A percentile compares a stretch with the other conserved stretches of the same genome.
Conservation (phyloP, 2,113 vertebrate species). For the Cavia porcellus region DNA sequence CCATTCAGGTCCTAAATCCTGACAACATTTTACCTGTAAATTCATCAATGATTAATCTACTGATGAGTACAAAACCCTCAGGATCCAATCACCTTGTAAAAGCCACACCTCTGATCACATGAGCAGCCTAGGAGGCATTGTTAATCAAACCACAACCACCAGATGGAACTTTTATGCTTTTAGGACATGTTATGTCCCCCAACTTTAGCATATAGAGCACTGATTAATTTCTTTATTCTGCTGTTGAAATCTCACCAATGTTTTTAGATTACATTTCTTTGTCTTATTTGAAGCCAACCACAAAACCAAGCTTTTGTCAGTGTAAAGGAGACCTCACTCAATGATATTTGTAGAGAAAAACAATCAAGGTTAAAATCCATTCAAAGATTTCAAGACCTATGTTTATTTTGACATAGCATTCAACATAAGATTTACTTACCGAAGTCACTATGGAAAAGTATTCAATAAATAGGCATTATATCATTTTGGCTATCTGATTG, state of each 20-base stretch:
- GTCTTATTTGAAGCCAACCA: not conserved
- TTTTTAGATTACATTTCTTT: not conserved
- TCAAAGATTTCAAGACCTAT: not conserved
- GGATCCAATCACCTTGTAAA: not conserved
- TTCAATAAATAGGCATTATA: slow-evolving; percentile 62
- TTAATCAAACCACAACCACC: not conserved
- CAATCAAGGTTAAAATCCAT: not conserved
- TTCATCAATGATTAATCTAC: not conserved
- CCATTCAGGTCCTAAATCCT: not conserved
- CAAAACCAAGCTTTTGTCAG: slow-evolving; percentile 25
- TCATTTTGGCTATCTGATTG: slow-evolving; percentile 35
- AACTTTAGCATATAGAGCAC: not conserved
- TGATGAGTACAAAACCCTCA: not conserved
- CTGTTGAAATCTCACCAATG: not conserved
- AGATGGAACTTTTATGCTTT: not conserved
- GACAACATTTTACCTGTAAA: not conserved
- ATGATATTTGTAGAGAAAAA: not conserved
- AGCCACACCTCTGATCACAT: not conserved
- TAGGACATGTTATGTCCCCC: not conserved
- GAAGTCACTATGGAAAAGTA: slow-evolving; percentile 9
- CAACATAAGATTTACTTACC: slow-evolving; percentile 21
- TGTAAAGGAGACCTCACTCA: not conserved
- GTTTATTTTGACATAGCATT: not conserved
- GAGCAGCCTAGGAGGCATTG: not conserved
- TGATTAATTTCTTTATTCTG: not conserved